phyloP scores from a whole-genome alignment of 2,888 invertebrate species.

The Dorcus parallelipipedus region DNA sequence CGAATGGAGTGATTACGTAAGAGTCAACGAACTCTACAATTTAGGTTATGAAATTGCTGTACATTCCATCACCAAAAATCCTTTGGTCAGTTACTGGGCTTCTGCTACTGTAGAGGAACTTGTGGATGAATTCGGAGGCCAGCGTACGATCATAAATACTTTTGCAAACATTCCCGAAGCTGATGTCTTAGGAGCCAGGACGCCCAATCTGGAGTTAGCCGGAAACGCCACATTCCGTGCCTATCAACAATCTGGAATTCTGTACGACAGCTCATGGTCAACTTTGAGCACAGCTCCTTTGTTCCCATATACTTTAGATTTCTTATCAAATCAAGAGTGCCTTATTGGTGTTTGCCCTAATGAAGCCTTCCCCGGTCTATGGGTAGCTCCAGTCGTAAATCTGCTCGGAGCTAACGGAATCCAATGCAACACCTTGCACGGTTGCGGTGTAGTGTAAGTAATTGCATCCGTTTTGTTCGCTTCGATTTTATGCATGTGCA shows the following conservation, averaged over 20 bases:
- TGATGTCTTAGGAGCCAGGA: slow-evolving; percentile 45
- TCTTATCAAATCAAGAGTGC: slow-evolving; percentile 56
- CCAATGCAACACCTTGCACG: slow-evolving; percentile 49
- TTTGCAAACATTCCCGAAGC: slow-evolving; percentile 43
- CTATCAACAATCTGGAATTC: slow-evolving; percentile 51
- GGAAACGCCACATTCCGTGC: slow-evolving; percentile 59
- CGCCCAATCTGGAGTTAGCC: slow-evolving; percentile 56
- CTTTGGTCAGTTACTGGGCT: slow-evolving; percentile 38
- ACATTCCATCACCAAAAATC: slow-evolving; percentile 56
- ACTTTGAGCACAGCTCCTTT: slow-evolving; percentile 51
- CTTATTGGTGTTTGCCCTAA: slow-evolving; percentile 56
- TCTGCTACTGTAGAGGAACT: slow-evolving; percentile 33
- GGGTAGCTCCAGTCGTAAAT: slow-evolving; percentile 65
- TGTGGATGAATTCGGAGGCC: slow-evolving; percentile 42
- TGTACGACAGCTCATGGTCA: slow-evolving; percentile 64
- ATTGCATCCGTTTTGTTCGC: neutral
- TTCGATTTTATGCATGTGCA: too few relatives aligned
- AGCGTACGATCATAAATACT: slow-evolving; percentile 37
- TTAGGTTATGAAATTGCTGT: slow-evolving; percentile 64
- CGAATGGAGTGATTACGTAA: slow-evolving; percentile 60
- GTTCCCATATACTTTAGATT: slow-evolving; percentile 70
- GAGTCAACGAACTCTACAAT: slow-evolving; percentile 57
- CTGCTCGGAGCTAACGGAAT: slow-evolving; percentile 50
- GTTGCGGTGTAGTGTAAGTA: slow-evolving; percentile 19
- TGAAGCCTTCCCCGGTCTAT: slow-evolving; percentile 57